Evolutionary conservation across 2,113 vertebrate genomes (phyloP).

Genomic region (Pyrgilauda ruficollis): DNA sequence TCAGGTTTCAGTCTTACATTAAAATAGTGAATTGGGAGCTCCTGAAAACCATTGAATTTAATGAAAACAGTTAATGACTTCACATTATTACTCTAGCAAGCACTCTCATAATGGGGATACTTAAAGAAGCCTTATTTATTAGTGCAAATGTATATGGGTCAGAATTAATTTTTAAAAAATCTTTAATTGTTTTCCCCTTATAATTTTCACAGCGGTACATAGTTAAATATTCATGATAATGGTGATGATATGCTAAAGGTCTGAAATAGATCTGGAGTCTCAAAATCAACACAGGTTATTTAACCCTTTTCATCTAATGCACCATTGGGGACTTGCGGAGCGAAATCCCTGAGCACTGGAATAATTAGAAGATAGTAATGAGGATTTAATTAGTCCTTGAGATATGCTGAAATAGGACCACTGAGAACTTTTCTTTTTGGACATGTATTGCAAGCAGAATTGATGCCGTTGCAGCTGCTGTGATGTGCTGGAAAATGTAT

Average conservation of each 20-base stretch:
- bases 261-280: conserved; percentile 68
- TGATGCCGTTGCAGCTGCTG: conserved; percentile 43
- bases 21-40: conserved; percentile 66
- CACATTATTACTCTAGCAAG: conserved; percentile 57
- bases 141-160: conserved; percentile 79
- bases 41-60: conserved; percentile 63
- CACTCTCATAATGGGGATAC: conserved; percentile 66
- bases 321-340: conserved; percentile 67
- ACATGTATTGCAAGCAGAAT: conserved; percentile 51
- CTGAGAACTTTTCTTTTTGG: conserved; percentile 69
- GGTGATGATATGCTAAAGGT: conserved; percentile 75
- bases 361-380: conserved; percentile 79
- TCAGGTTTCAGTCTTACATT: conserved; percentile 49
- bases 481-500: conserved; percentile 63
- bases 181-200: conserved; percentile 79
- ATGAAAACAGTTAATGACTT: conserved; percentile 74
- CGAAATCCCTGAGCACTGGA: conserved; percentile 71
- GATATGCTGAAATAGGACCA: conserved; percentile 71
- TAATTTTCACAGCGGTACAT: conserved; percentile 77
- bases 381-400: conserved; percentile 83
- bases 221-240: conserved; percentile 80
- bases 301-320: conserved; percentile 78
- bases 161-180: conserved; percentile 79
- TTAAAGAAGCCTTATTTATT: conserved; percentile 80
- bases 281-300: conserved; percentile 74